phyloP scores from a whole-genome alignment of 2,113 vertebrate species.

The Xyliphius kryptos region DNA sequence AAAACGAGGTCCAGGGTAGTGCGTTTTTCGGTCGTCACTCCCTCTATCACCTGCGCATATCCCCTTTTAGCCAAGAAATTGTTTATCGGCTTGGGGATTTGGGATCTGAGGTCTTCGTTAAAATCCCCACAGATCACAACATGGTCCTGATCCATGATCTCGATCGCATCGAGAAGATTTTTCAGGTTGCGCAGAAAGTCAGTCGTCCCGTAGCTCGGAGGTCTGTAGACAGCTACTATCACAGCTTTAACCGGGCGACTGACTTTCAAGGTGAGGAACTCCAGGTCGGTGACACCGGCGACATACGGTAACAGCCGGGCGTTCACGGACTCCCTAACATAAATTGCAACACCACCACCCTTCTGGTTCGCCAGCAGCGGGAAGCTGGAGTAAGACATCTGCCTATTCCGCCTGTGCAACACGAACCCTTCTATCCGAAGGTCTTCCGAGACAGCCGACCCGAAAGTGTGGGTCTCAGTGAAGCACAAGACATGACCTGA shows the following conservation, averaged over 20 bases:
- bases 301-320: neutral
- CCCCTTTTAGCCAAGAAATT: too few species aligned
- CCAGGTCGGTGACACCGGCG: neutral
- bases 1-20: too few species aligned
- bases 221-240: slow-evolving; percentile 27
- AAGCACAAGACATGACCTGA: slow-evolving; percentile 23
- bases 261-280: neutral
- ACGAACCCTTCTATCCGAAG: slow-evolving; percentile 16
- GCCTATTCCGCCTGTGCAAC: neutral
- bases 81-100: too few species aligned
- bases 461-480: too few species aligned
- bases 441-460: slow-evolving; percentile 1
- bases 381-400: slow-evolving; percentile 6
- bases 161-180: too few species aligned
- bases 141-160: too few species aligned
- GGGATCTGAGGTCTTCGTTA: too few species aligned
- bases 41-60: too few species aligned
- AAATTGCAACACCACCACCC: neutral
- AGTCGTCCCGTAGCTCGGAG: neutral
- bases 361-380: neutral
- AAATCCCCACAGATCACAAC: too few species aligned
- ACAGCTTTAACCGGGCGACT: neutral
- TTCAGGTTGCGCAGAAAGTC: too few species aligned
- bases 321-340: neutral
- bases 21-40: too few species aligned